Percentiles rank a stretch among this genome's conserved stretches.
Evolutionary conservation across 2,888 invertebrate genomes (phyloP).

Genomic region (Lasioglossum pauxillum): DNA sequence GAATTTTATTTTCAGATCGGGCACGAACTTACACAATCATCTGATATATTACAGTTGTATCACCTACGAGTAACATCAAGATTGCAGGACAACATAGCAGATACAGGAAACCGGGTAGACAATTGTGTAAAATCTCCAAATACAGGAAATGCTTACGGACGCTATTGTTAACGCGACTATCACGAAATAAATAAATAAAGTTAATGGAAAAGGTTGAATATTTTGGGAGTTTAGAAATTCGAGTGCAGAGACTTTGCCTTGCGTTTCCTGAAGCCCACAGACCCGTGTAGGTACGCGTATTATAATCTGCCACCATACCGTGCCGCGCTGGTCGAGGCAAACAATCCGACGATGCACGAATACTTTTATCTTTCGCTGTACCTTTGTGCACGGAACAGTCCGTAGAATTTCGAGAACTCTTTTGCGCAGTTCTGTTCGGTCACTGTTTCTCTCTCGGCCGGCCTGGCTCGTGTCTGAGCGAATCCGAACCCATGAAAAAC

Average conservation of each 20-base stretch:
- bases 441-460: conserved; percentile 25
- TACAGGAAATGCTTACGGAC: too few relatives aligned
- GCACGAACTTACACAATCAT: too few relatives aligned
- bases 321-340: neutral
- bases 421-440: conserved; percentile 51
- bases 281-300: neutral
- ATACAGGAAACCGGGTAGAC: too few relatives aligned
- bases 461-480: neutral
- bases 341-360: conserved; percentile 1
- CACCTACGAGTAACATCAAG: too few relatives aligned
- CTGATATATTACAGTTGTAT: too few relatives aligned
- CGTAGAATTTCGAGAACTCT: conserved; percentile 68
- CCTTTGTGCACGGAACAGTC: conserved; percentile 54
- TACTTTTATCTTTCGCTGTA: conserved; percentile 26
- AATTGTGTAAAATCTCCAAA: too few relatives aligned
- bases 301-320: neutral
- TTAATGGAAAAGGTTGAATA: neutral
- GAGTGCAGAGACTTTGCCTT: neutral
- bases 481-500: conserved; percentile 27
- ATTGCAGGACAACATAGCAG: too few relatives aligned
- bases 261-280: neutral
- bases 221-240: neutral
- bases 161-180: too few relatives aligned
- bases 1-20: too few relatives aligned
- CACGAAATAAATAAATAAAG: neutral